Percentiles rank a stretch among this genome's conserved stretches.
Evolutionary conservation across 2,797 vertebrate species (phyloP).

Genomic region (Cichlasoma orientale): DNA sequence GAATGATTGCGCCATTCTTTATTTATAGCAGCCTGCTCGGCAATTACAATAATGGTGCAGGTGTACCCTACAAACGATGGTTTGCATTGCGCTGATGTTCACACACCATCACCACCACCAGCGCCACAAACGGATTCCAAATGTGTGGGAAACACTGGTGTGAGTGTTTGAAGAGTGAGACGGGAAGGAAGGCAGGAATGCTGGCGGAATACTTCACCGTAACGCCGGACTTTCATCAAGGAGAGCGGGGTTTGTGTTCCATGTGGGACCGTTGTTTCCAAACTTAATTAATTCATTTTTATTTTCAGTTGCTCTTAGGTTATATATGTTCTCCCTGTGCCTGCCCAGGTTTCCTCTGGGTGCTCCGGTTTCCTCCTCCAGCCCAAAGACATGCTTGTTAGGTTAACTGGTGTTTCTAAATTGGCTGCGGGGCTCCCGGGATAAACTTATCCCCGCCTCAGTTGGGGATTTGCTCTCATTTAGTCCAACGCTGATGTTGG

Average conservation of each 20-base stretch:
- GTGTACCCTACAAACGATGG: too few species aligned
- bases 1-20: too few species aligned
- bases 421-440: background rate
- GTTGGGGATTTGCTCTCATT: background rate
- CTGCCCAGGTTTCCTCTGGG: background rate
- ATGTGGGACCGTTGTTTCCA: background rate
- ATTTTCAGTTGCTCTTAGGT: too few species aligned
- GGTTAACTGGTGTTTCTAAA: conserved; percentile 1
- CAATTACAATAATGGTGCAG: too few species aligned
- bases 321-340: background rate
- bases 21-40: too few species aligned
- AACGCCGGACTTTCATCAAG: background rate
- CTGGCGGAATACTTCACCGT: background rate
- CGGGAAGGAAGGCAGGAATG: background rate
- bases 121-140: too few species aligned
- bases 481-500: background rate
- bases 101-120: too few species aligned
- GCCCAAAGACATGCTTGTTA: background rate
- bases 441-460: background rate
- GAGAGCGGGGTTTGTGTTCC: background rate
- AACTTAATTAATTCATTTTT: background rate
- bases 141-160: too few species aligned
- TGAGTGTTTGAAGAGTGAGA: background rate
- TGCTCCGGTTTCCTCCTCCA: background rate
- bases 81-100: too few species aligned